Percentiles rank a stretch among this genome's conserved stretches.
Evolutionary conservation across 2,113 vertebrate genomes (phyloP).

Genomic region (Dunckerocampus dactyliophorus): DNA sequence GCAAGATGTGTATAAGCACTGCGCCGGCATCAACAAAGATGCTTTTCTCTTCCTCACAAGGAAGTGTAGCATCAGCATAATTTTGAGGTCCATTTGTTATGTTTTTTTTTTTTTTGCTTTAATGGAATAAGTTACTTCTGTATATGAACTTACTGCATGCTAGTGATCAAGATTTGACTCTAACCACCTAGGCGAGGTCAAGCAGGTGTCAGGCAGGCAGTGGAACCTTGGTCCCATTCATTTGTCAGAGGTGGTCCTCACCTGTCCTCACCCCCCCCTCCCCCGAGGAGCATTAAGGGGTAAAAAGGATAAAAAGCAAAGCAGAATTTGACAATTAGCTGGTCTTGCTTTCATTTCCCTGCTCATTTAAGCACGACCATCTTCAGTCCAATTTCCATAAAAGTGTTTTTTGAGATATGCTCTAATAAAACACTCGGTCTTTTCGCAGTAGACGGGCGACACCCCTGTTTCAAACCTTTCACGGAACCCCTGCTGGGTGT

Average conservation of each 20-base stretch:
- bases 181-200: no score
- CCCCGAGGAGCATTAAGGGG: slow-evolving; percentile 17
- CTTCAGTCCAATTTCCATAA: slow-evolving; percentile 10
- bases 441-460: slow-evolving; percentile 42
- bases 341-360: neutral
- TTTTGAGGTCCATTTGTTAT: no score
- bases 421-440: slow-evolving; percentile 51
- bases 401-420: slow-evolving; percentile 19
- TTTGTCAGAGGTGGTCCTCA: no score
- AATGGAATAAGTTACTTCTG: no score
- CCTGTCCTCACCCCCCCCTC: neutral
- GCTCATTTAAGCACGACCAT: neutral
- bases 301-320: slow-evolving; percentile 10
- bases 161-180: no score
- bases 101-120: neutral
- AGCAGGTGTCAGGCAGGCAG: no score
- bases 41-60: no score
- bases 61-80: no score
- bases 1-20: no score
- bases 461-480: slow-evolving; percentile 54
- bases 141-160: no score
- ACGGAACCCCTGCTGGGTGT: slow-evolving; percentile 59
- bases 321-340: slow-evolving; percentile 2
- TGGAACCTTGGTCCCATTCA: no score
- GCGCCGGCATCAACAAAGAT: no score